Base-by-base conservation (phyloP, 2,888 invertebrate genomes). In the Leptogaster cylindrica region DNA sequence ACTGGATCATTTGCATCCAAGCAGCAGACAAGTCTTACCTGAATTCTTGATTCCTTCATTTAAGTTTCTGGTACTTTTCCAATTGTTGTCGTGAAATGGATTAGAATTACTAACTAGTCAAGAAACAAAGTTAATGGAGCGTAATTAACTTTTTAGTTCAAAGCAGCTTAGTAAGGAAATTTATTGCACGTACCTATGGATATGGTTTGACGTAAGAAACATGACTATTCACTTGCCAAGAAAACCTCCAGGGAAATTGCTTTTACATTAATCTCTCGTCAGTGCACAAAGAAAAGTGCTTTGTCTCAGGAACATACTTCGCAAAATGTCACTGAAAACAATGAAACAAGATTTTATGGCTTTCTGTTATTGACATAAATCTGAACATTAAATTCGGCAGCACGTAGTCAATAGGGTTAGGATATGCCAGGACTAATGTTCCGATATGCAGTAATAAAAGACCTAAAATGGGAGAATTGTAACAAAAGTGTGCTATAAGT, bases 241-340 rank as follows among this genome's bases (percentile, higher is more conserved):
- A 52, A 52, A 52, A 52, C 31, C 52, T 52, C 52, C 33, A 52
- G 52, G 52, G 52, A 52, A 52, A 52, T 52, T 52, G 52, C 52
- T 52, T 52, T 52, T 52, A 52, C 52, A 52, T 52, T 52, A 52
- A 52, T 52, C 52, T 52, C 52, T 52, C 52, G 52, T 52, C 52
- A 52, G 52, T 52, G 52, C 18, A 20, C 31, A 52, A n/a, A 52
- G 52, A 18, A 31, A 52, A 52, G 31, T 52, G 52, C 52, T 31
- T 52, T 52, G 28, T 28, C 27, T 52, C 33, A 10, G 31, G 18
- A 31, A 27, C 18, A 31, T n/a, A n/a, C 31, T 28, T 31, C 27
- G 28, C 16, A 14, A 46, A 52, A 52, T 52, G 52, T 27, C 20
- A 16, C 14, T 31, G 52, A 52, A 52, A 52, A 33, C 52, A 31